Evolutionary conservation across 2,113 vertebrate species (phyloP), one percentile per base, ranked within the genome.

Genomic region (Myotis davidii): DNA sequence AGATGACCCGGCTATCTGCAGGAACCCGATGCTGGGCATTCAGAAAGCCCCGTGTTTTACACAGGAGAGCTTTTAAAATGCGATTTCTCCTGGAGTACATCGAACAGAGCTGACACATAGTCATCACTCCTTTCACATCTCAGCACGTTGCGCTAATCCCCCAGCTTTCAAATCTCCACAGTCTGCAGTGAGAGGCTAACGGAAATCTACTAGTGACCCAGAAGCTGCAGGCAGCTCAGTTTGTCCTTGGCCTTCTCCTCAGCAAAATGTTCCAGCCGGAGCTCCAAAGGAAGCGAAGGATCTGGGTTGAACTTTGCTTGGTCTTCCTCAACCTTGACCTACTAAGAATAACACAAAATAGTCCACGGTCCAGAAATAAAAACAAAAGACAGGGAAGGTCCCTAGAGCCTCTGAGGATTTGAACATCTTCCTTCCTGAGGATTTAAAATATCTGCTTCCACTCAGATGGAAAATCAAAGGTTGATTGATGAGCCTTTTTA

Each of bases 401-500:
- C 42, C 42, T 18, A 29, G 12, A 83, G 39, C 20, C 52, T 37
- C 45, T 27, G 29, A 42, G 0, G 27, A 77, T 82, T 23, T 81
- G 25, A 92, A 88, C 6, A 70, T 34, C 14, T 86, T 48, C 52
- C 67, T 73, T 76, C 18, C 20, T 17, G 67, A 65, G 39, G 12
- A 88, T 84, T 94, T 45, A 85, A 84, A 85, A 59, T 20, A 54
- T 6, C 45, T 90, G 7, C 48, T 85, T 37, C 88, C 18, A 42
- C 45, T 82, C 48, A 39, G 34, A 27, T 18, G 27, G 48, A 88
- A 48, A 96, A 65, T 56, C 73, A 59, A 88, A 95, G n/a, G 52
- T 70, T 92, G 82, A 69, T 76, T 11, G n/a, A 82, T 32, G 34
- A 90, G 61, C 12, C 67, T 94, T 91, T 90, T 73, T 69, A 94